Evolutionary conservation across 2,888 invertebrate genomes (phyloP).

Genomic region (Ectemnius continuus): DNA sequence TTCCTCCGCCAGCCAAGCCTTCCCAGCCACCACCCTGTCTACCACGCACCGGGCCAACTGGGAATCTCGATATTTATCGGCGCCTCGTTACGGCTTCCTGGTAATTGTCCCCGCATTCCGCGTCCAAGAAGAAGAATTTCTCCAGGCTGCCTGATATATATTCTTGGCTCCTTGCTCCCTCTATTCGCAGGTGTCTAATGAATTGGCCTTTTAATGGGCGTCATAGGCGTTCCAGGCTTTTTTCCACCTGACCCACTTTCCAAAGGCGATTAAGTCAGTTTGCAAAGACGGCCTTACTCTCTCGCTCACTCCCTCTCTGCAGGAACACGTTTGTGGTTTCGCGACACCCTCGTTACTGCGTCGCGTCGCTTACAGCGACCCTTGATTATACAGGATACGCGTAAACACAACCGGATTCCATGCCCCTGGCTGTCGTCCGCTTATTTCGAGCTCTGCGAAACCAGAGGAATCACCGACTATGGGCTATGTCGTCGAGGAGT

Average conservation of each 20-base stretch:
- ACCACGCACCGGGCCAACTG: neutral
- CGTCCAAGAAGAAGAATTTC: too few species aligned
- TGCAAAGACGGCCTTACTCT: neutral
- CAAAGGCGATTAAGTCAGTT: constrained; percentile 37
- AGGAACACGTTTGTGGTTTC: constrained; percentile 57
- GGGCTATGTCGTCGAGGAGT: neutral
- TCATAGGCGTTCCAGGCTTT: constrained; percentile 20
- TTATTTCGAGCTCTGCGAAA: constrained; percentile 24
- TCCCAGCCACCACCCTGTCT: constrained; percentile 1
- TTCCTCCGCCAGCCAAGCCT: constrained; percentile 8
- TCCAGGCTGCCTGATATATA: too few species aligned
- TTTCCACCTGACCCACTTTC: constrained; percentile 37
- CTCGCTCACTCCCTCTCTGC: neutral
- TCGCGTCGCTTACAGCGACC: constrained; percentile 19
- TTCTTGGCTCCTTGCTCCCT: too few species aligned
- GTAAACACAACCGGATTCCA: constrained; percentile 52
- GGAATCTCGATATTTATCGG: constrained; percentile 25
- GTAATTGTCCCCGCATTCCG: constrained; percentile 1
- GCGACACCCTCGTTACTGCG: constrained; percentile 63
- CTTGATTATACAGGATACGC: constrained; percentile 64
- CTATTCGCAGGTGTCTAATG: too few species aligned
- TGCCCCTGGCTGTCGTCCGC: constrained; percentile 17
- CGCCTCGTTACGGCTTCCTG: constrained; percentile 8
- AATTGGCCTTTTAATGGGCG: constrained; percentile 25
- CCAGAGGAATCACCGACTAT: constrained; percentile 39